Percentiles rank a stretch among this genome's conserved stretches.
Conservation (phyloP, 2,113 vertebrate species). For the Heptranchias perlo region DNA sequence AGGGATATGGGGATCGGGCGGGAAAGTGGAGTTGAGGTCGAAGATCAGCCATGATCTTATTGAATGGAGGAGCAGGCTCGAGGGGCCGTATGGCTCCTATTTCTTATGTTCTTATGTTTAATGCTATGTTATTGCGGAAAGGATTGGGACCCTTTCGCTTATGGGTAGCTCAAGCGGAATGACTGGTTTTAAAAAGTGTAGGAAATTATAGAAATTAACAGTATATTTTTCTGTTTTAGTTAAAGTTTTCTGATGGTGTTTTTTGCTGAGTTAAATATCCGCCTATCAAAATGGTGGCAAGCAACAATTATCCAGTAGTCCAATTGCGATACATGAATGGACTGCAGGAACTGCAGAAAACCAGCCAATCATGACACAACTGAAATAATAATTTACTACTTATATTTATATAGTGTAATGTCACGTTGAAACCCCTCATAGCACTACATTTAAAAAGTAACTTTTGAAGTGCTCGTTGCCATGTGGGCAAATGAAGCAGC, state of each 20-base stretch:
- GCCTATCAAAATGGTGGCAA: neutral
- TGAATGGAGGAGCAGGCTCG: no score
- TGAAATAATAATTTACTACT: neutral
- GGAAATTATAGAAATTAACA: neutral
- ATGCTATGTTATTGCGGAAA: no score
- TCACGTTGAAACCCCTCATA: neutral
- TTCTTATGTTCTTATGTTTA: no score
- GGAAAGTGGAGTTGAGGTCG: no score
- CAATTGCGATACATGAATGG: neutral
- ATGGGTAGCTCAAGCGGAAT: neutral
- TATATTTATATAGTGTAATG: neutral
- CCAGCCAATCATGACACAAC: neutral
- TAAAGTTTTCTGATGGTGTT: neutral
- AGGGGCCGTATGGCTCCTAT: no score
- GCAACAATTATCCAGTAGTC: neutral
- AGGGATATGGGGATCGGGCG: no score
- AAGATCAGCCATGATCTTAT: no score
- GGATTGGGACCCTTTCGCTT: neutral
- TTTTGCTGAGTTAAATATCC: neutral
- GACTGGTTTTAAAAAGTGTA: neutral
- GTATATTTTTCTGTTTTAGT: neutral
- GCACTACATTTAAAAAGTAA: neutral
- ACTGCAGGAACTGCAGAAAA: neutral
- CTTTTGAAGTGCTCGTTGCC: neutral
- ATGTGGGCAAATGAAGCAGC: no score